Evolutionary conservation across 2,888 invertebrate genomes (phyloP).

Genomic region (Pandemis heparana): DNA sequence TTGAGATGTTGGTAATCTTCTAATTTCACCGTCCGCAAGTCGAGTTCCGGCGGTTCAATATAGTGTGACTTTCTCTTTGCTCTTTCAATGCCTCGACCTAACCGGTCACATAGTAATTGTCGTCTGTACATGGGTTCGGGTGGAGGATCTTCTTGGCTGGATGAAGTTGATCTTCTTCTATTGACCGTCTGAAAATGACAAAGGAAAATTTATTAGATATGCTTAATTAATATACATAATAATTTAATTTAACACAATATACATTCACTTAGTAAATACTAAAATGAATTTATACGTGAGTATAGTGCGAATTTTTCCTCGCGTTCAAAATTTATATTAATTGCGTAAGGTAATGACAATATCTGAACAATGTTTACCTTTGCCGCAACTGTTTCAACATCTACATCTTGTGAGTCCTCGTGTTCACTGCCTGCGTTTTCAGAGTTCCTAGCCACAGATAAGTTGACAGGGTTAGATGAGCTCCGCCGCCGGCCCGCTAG

Average conservation of each 20-base stretch:
- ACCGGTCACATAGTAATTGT: constrained; percentile 86
- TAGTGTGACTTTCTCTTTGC: constrained; percentile 88
- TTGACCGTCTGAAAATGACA: constrained; percentile 70
- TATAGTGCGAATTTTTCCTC: background rate
- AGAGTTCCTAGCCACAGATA: constrained; percentile 87
- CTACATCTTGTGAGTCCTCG: constrained; percentile 83
- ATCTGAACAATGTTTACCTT: constrained; percentile 65
- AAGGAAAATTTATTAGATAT: background rate
- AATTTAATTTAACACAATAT: too few relatives aligned
- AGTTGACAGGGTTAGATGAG: constrained; percentile 93
- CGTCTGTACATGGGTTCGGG: constrained; percentile 85
- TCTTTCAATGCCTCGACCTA: constrained; percentile 86
- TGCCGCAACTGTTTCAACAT: constrained; percentile 83
- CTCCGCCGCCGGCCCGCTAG: constrained; percentile 88
- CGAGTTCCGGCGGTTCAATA: constrained; percentile 89
- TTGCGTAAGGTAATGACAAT: background rate
- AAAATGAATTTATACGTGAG: background rate
- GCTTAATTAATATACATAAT: too few relatives aligned
- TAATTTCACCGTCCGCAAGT: constrained; percentile 87
- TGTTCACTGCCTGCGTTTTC: constrained; percentile 86
- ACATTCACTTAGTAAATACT: background rate
- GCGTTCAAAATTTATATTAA: background rate
- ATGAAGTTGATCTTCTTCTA: constrained; percentile 81
- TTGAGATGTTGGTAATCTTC: constrained; percentile 89
- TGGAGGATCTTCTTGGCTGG: constrained; percentile 82